phyloP scores from a whole-genome alignment of 2,888 invertebrate genomes.

The Amblyjoppa fuscipennis region DNA sequence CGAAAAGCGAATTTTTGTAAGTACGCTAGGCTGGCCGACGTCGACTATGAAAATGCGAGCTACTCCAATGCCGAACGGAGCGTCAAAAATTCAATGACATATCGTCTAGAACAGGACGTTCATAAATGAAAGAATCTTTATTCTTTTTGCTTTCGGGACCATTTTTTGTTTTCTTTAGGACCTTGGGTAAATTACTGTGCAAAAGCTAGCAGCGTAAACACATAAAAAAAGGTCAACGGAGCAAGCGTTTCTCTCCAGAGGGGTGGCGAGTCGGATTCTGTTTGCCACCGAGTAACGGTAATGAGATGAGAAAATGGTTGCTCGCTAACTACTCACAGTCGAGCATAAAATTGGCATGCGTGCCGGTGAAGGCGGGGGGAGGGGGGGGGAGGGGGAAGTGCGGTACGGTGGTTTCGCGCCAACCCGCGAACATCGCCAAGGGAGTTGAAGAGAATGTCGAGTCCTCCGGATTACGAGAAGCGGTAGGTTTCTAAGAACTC shows the following conservation, averaged over 20 bases:
- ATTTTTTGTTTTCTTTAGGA: background rate
- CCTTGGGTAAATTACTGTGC: background rate
- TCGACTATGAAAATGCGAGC: background rate
- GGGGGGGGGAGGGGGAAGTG: background rate
- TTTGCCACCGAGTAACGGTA: background rate
- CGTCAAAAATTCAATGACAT: background rate
- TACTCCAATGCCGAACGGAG: background rate
- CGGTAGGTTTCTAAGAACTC: slow-evolving; percentile 10
- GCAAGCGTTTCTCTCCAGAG: background rate
- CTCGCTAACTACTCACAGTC: background rate
- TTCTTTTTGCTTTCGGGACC: background rate
- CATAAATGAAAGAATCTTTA: too few species aligned
- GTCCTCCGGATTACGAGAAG: slow-evolving; percentile 15
- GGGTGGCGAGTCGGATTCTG: background rate
- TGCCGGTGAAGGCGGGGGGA: background rate
- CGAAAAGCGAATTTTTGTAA: background rate
- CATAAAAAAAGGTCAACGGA: background rate
- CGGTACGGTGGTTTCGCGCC: background rate
- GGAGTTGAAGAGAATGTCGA: slow-evolving; percentile 6
- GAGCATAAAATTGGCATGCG: background rate
- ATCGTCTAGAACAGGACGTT: too few species aligned
- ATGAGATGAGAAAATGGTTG: slow-evolving; percentile 2
- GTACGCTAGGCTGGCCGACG: background rate
- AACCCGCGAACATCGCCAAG: background rate
- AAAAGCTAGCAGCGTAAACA: background rate